Base-by-base conservation (phyloP, 2,888 invertebrate species). In the Drosophila diplacantha region DNA sequence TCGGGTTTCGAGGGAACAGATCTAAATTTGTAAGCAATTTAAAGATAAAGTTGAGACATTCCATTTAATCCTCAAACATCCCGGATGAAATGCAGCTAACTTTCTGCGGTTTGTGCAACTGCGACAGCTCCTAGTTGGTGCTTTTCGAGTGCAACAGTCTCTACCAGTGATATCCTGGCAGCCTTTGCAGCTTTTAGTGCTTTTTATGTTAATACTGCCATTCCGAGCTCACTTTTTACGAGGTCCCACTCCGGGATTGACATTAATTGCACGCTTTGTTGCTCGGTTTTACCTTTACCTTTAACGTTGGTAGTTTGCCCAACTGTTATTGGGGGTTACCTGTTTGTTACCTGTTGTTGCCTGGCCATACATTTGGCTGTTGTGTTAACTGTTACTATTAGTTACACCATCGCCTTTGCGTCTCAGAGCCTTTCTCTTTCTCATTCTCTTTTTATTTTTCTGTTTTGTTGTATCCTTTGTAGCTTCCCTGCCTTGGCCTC, bases 371-470 rank as follows among this genome's bases (percentile, higher is more conserved):
- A 41, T 31, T 22, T 31, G 22, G 12, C 18, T 7, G 39, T 58
- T 56, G 34, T 34, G 58, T 38, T 59, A 59, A 58, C 58, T 44
- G 58, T 37, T 31, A 58, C 59, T 44, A 59, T 59, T 59, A 58
- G 58, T 58, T 59, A 58, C 58, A 44, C 24, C 59, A 31, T 57
- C 37, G 16, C n/a, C 43, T 58, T 58, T 24, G 56, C 39, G 56
- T 29, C 14, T 22, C 22, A 20, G 20, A 20, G 11, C 18, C 12
- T 22, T 22, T 22, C 22, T 22, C 22, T 22, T 22, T 22, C 22
- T 20, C 20, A 2, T 20, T 20, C 20, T 22, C 22, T 6, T 22
- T 22, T 22, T 22, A 5, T 14, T 12, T 6, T 16, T 8, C 5
- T 8, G 12, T 22, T 18, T 9, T 7, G 2, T 12, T 18, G 29